phyloP scores from a whole-genome alignment of 2,113 vertebrate genomes.

The Gymnorhina tibicen region DNA sequence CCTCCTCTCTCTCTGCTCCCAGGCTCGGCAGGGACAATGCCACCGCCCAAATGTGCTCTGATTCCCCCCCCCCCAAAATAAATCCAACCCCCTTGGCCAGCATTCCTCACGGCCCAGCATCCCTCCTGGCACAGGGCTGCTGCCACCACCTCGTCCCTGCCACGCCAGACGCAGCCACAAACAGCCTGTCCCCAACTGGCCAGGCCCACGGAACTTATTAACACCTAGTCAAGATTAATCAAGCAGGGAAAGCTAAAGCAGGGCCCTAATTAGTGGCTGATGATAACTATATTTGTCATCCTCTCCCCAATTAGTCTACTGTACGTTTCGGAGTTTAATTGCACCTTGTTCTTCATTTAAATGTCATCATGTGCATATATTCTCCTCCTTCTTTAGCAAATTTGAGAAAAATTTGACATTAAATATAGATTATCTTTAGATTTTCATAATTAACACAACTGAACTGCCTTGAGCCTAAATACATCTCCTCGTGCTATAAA shows the following conservation, averaged over 20 bases:
- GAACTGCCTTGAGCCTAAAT: constrained; percentile 70
- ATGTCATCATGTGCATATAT: constrained; percentile 71
- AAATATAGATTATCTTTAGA: constrained; percentile 82
- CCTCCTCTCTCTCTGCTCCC: neutral
- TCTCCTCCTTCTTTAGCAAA: constrained; percentile 71
- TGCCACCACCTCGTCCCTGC: neutral
- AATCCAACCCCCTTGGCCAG: rapidly evolving
- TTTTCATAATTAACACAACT: constrained; percentile 80
- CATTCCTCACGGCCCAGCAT: rapidly evolving
- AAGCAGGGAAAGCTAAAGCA: constrained; percentile 71
- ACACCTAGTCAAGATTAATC: constrained; percentile 78
- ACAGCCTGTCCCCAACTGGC: neutral
- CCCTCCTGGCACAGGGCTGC: neutral
- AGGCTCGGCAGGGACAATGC: neutral
- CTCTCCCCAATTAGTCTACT: constrained; percentile 79
- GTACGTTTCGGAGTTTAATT: constrained; percentile 79
- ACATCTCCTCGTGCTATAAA: constrained; percentile 65
- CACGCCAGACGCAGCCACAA: neutral
- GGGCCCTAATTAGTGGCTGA: constrained; percentile 78
- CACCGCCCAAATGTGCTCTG: neutral
- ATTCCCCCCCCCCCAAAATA: neutral
- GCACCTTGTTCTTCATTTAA: constrained; percentile 79
- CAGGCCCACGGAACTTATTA: constrained; percentile 68
- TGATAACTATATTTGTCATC: constrained; percentile 85
- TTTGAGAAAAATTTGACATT: constrained; percentile 77